Base-by-base conservation (phyloP, 2,888 invertebrate species). In the Melanchra persicariae region DNA sequence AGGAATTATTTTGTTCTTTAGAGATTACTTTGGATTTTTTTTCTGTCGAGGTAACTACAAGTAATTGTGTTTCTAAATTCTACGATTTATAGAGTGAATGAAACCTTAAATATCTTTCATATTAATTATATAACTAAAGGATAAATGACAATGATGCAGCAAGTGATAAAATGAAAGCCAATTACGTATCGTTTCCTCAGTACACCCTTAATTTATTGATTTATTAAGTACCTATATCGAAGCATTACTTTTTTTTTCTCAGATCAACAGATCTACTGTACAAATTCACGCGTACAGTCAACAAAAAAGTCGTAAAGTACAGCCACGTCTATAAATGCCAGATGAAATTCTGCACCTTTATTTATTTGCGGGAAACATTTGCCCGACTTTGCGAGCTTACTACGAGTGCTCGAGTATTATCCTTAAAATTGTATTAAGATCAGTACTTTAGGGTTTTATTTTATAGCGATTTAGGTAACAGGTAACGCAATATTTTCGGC, bases 291-390 rank as follows among this genome's bases (percentile, higher is more conserved):
- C 69, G 73, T 80, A 72, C 66, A 72, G 75, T 77, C 72, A 81
- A 83, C 83, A 81, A 85, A 85, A 83, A 72, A 52, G 72, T 74
- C 83, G 85, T 85, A 84, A 83, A 85, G 63, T 69, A 83, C 67
- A 77, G 66, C 74, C 75, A 70, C 77, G 83, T 81, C 84, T 77
- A 86, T 86, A 86, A 86, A 86, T 76, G 78, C 79, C 81, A 77
- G 78, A 86, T 86, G 85, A 85, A 84, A 84, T 82, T 82, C 69
- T 82, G 77, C 79, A 86, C 84, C 81, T 86, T 86, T 82, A 82
- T 86, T 85, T 84, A 86, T 86, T 85, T 85, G 83, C 58, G 76
- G 76, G 65, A 37, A 74, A 84, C 85, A 79, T 84, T 82, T 79
- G 51, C 75, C 55, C 71, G 84, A 86, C 69, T 84, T 79, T 67